phyloP scores from a whole-genome alignment of 2,797 vertebrate species.

The Gallinago nigripennis region DNA sequence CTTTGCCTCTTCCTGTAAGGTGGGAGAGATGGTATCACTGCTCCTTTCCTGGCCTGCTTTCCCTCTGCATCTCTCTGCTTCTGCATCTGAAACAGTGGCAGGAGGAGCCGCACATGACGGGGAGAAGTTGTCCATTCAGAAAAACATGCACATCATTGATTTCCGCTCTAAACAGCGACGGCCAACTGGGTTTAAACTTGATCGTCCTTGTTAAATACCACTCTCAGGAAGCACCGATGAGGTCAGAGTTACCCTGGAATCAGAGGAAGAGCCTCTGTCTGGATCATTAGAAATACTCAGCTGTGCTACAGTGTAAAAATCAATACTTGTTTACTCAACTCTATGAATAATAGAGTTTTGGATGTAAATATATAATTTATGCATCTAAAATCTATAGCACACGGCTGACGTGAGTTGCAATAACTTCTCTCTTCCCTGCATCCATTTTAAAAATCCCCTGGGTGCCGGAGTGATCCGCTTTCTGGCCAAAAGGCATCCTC shows the following conservation, averaged over 20 bases:
- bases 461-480: not conserved
- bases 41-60: not conserved
- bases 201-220: not conserved
- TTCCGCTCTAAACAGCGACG: not conserved
- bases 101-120: not conserved
- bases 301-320: conserved; percentile 64
- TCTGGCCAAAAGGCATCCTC: not conserved
- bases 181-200: not conserved
- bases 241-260: conserved; percentile 31
- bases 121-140: not conserved
- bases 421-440: not conserved
- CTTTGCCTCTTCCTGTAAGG: not conserved
- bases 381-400: conserved; percentile 30
- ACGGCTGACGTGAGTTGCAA: not conserved
- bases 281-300: not conserved
- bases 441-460: conserved; percentile 12
- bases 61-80: not conserved
- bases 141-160: conserved; percentile 48
- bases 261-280: conserved; percentile 50
- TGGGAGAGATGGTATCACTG: not conserved
- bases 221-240: conserved; percentile 56
- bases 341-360: conserved; percentile 64
- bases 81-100: not conserved
- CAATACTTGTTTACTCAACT: conserved; percentile 66
- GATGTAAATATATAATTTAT: conserved; percentile 58